A percentile compares a stretch with the other conserved stretches of the same genome.
These are phyloP conservation scores for Scolopax rusticola DNA, from an alignment of 2,797 vertebrate genomes.

Conservation along the genomic window DNA sequence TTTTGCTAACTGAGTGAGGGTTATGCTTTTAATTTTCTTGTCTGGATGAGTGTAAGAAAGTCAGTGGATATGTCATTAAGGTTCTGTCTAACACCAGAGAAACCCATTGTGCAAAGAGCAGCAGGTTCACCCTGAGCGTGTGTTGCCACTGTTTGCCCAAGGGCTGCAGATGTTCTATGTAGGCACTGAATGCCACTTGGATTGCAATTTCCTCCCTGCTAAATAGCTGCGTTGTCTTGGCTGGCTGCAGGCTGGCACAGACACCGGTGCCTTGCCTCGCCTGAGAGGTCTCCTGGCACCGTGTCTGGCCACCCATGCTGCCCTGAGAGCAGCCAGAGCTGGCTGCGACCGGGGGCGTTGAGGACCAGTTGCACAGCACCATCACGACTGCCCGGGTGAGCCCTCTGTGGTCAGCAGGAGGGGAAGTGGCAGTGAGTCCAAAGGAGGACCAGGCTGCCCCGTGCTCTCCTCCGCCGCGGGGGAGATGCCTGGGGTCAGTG, in stretches of 20 bases:
- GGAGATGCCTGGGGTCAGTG: fast-evolving
- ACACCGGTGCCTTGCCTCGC: fast-evolving
- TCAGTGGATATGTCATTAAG: not conserved
- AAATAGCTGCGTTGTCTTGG: not conserved
- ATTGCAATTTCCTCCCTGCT: not conserved
- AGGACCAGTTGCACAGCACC: not conserved
- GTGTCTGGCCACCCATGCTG: fast-evolving
- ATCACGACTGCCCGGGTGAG: not conserved
- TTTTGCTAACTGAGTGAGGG: not conserved
- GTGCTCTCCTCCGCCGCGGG: fast-evolving
- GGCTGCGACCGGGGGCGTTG: fast-evolving
- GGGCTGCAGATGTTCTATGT: not conserved
- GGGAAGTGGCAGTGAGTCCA: not conserved
- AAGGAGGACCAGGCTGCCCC: not conserved
- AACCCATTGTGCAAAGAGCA: not conserved
- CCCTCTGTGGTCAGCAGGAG: not conserved
- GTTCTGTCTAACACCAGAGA: not conserved
- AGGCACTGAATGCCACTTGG: not conserved
- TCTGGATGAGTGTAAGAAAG: not conserved
- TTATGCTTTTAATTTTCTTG: not conserved
- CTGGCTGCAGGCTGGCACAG: not conserved
- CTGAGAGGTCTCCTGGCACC: not conserved
- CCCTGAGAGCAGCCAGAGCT: not conserved
- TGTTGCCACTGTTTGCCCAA: not conserved
- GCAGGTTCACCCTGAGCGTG: not conserved